A percentile compares a stretch with the other conserved stretches of the same genome.
Conservation (phyloP, 2,797 vertebrate genomes). For the Coregonus suidteri region DNA sequence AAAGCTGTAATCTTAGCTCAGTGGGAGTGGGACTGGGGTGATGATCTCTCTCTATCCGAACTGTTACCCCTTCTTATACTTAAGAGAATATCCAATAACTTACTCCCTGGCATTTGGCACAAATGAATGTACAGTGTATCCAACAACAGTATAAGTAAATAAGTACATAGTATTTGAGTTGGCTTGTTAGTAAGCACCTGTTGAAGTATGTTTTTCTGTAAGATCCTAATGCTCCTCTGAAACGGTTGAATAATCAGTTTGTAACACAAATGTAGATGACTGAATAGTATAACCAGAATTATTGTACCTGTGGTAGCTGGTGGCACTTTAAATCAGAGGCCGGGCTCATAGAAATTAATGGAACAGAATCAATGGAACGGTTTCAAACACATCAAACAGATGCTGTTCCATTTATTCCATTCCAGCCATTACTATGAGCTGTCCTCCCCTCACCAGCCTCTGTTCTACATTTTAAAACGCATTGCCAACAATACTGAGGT, state of each 20-base stretch:
- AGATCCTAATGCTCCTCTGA: background rate
- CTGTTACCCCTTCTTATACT: background rate
- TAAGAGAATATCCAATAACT: slow-evolving; percentile 6
- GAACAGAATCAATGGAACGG: background rate
- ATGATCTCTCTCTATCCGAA: slow-evolving; percentile 1
- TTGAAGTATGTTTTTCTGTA: background rate
- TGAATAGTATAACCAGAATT: background rate
- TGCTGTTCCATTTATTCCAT: background rate
- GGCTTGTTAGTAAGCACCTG: background rate
- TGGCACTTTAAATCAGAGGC: background rate
- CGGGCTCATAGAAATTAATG: background rate
- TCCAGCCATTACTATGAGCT: background rate
- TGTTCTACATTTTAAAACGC: background rate
- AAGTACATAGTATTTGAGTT: slow-evolving; percentile 16
- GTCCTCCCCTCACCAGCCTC: background rate
- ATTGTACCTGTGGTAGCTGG: background rate
- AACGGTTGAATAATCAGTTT: background rate
- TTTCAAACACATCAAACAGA: background rate
- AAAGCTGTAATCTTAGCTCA: slow-evolving; percentile 3
- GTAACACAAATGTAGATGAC: background rate
- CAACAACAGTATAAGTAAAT: slow-evolving; percentile 10
- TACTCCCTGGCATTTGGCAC: background rate
- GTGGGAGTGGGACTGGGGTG: background rate
- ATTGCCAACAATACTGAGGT: background rate
- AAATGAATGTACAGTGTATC: slow-evolving; percentile 1